phyloP scores from a whole-genome alignment of 2,888 invertebrate species.

The Nipponacmea schrenckii region DNA sequence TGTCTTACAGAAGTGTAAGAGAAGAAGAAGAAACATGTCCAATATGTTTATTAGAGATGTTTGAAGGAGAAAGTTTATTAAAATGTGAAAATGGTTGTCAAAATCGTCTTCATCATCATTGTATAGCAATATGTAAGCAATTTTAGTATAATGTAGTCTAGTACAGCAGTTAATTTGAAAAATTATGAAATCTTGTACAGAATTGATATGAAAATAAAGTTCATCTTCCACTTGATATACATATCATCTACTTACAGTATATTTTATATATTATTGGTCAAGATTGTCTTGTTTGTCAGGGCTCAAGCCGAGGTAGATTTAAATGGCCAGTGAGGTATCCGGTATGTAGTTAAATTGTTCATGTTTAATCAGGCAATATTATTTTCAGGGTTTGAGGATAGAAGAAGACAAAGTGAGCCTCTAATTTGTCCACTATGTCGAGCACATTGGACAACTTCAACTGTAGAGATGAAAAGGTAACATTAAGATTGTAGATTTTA shows the following conservation, averaged over 20 bases:
- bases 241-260: too few relatives aligned
- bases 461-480: constrained; percentile 53
- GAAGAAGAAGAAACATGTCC: constrained; percentile 69
- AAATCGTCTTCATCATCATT: constrained; percentile 69
- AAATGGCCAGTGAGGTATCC: background rate
- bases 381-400: constrained; percentile 67
- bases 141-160: background rate
- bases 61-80: constrained; percentile 69
- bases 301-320: background rate
- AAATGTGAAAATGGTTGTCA: constrained; percentile 68
- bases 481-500: background rate
- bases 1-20: constrained; percentile 46
- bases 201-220: too few relatives aligned
- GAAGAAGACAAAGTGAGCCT: constrained; percentile 63
- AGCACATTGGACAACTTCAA: constrained; percentile 60
- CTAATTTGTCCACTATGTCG: constrained; percentile 69
- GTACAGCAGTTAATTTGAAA: background rate
- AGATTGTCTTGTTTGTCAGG: too few relatives aligned
- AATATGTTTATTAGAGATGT: constrained; percentile 70
- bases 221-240: too few relatives aligned
- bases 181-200: too few relatives aligned
- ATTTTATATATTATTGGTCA: background rate
- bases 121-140: constrained; percentile 67
- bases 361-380: background rate
- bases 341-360: background rate